These are phyloP conservation scores for Salvator merianae DNA, from an alignment of 2,113 vertebrate genomes.

Conservation along the genomic window DNA sequence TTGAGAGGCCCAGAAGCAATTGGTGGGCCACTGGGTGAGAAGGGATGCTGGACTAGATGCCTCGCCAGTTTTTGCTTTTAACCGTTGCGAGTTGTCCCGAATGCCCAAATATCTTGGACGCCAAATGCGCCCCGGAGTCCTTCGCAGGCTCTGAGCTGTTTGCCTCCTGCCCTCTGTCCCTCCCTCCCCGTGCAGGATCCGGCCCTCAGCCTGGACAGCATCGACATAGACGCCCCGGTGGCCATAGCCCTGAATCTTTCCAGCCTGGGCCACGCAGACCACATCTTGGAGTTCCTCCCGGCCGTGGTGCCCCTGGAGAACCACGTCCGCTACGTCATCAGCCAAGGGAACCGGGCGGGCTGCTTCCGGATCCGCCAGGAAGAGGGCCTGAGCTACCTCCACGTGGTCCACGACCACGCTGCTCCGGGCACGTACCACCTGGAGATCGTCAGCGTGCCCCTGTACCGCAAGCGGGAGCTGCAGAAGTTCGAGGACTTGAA, in stretches of 20 bases:
- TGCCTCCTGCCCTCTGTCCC: not conserved
- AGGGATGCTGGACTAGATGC: not conserved
- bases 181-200: conserved; percentile 50
- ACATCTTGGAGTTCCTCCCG: conserved; percentile 87
- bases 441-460: conserved; percentile 84
- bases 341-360: conserved; percentile 79
- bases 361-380: conserved; percentile 86
- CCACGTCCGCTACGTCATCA: conserved; percentile 83
- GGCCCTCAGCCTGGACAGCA: conserved; percentile 82
- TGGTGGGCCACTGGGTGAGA: not conserved
- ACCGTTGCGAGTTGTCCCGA: too few relatives aligned
- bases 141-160: not conserved
- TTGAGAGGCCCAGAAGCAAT: too few relatives aligned
- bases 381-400: conserved; percentile 84
- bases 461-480: conserved; percentile 78
- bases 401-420: conserved; percentile 78
- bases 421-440: conserved; percentile 81
- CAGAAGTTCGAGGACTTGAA: conserved; percentile 82
- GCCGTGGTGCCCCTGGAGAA: conserved; percentile 84
- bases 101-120: too few relatives aligned
- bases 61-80: too few relatives aligned
- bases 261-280: conserved; percentile 79
- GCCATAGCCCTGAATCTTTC: conserved; percentile 83
- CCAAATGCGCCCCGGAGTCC: too few relatives aligned
- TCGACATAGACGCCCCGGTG: conserved; percentile 85